Evolutionary conservation across 2,888 invertebrate genomes (phyloP), one percentile per base, ranked within the genome.

Genomic region (Mayetiola destructor): DNA sequence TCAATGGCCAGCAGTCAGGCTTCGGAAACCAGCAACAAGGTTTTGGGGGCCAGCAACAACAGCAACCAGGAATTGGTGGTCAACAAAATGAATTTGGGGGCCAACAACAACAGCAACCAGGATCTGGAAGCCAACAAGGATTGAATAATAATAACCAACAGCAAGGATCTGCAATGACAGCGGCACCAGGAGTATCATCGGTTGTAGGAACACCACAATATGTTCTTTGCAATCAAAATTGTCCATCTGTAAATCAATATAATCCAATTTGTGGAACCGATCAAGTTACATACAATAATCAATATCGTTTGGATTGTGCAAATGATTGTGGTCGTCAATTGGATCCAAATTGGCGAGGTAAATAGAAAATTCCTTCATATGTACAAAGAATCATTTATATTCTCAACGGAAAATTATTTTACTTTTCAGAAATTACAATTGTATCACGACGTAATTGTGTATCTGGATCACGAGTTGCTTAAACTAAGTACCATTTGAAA

Each of bases 251-350:
- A 0, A 59, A 68, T 0, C 67, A 72, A 59, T 72, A 71, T 35
- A 72, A 68, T 65, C 72, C 72, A 1, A 64, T 72, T 55, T 72
- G 72, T 60, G 72, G 66, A 14, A 68, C 64, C 42, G 66, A 72
- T 60, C 63, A 63, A 27, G 63, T 67, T 32, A 52, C 64, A 32
- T 72, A 71, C 58, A 60, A 61, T 20, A 72, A 72, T 59, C 65
- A 66, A 54, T 68, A 68, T 56, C 69, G 69, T 55, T 69, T 68
- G 30, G 64, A 65, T 48, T 72, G 72, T 55, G 70, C 72, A 0
- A 63, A 63, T 4, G 58, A 59, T 6, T 72, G 72, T 60, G 72
- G 72, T n/a, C 64, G 65, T 61, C 56, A 20, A 40, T 9, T 56
- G 2, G 40, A 16, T 55, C 16, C 4, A 30, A 56, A 56, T 29